Conservation (phyloP, 2,797 vertebrate genomes). For the Argentina silus region DNA sequence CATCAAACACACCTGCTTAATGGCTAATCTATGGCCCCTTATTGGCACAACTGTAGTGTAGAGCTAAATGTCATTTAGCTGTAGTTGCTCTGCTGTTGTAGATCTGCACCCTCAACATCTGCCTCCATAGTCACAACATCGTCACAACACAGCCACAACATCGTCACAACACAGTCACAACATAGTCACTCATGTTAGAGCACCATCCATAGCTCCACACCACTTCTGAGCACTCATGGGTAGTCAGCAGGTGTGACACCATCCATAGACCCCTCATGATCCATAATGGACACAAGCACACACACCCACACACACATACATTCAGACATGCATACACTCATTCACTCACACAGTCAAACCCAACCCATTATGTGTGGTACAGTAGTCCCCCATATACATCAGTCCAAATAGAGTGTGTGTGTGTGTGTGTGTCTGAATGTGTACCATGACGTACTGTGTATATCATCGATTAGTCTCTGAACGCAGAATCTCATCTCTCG, state of each 20-base stretch:
- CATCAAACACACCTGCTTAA: constrained; percentile 64
- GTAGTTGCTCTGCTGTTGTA: constrained; percentile 30
- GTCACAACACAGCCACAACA: constrained; percentile 6
- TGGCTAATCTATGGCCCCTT: constrained; percentile 62
- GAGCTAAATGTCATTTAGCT: constrained; percentile 19
- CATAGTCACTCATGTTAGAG: neutral
- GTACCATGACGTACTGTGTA: neutral
- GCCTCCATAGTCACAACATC: constrained; percentile 27
- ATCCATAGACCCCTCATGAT: neutral
- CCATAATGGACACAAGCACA: constrained; percentile 28
- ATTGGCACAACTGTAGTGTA: constrained; percentile 54
- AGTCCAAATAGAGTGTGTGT: constrained; percentile 21
- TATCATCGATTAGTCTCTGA: too few relatives aligned
- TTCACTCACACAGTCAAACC: constrained; percentile 28
- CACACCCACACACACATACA: constrained; percentile 6
- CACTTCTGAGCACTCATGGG: neutral
- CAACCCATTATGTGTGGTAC: constrained; percentile 21
- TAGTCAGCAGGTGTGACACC: neutral
- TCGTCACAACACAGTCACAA: neutral
- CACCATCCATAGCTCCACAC: neutral
- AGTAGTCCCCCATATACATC: neutral
- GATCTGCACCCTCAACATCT: constrained; percentile 18
- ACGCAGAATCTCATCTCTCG: too few relatives aligned
- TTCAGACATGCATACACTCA: constrained; percentile 18
- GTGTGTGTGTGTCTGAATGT: constrained; percentile 38